Conservation (phyloP, 2,888 invertebrate genomes). For the Sesia apiformis region DNA sequence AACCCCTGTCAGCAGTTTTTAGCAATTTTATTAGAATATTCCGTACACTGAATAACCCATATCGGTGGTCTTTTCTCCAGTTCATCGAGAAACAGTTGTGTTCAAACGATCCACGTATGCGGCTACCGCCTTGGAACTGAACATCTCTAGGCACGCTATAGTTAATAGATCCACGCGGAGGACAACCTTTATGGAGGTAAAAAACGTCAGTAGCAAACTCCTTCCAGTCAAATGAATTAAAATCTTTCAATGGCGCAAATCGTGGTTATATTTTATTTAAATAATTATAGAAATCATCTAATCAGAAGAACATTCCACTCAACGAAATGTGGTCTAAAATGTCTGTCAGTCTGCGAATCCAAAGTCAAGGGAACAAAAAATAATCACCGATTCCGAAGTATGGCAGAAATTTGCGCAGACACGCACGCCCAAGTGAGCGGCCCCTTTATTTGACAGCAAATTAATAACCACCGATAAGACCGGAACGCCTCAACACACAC, state of each 20-base stretch:
- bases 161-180: too few species aligned
- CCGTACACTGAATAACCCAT: too few species aligned
- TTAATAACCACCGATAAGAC: conserved; percentile 61
- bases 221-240: not conserved
- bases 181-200: too few species aligned
- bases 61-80: too few species aligned
- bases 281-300: conserved; percentile 20
- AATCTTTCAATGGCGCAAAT: not conserved
- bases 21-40: too few species aligned
- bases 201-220: too few species aligned
- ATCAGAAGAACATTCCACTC: conserved; percentile 43
- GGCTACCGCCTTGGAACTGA: too few species aligned
- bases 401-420: conserved; percentile 73
- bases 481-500: conserved; percentile 52
- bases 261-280: not conserved
- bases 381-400: conserved; percentile 71
- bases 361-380: conserved; percentile 63
- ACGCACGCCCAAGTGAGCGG: conserved; percentile 73
- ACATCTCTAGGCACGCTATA: too few species aligned
- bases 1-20: too few species aligned
- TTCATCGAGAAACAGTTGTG: too few species aligned
- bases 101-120: too few species aligned
- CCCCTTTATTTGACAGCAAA: conserved; percentile 75
- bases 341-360: conserved; percentile 64
- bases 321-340: conserved; percentile 50